Conservation (phyloP, 2,113 vertebrate genomes). For the Tachysurus fulvidraco region DNA sequence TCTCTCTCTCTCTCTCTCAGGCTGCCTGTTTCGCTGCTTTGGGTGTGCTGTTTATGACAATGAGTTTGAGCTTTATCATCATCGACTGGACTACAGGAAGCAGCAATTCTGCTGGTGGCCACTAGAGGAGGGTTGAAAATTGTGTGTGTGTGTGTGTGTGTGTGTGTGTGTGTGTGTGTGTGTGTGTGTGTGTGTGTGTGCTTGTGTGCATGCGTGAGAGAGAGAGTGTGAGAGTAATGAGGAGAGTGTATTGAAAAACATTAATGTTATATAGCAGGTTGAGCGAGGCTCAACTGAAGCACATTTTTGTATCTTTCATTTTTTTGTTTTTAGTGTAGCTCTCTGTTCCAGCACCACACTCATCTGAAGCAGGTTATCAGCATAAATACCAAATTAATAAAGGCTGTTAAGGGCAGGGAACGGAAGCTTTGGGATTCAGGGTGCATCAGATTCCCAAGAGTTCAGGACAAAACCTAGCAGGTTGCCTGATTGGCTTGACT, state of each 20-base stretch:
- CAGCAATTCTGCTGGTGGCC: constrained; percentile 76
- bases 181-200: neutral
- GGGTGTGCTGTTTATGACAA: constrained; percentile 91
- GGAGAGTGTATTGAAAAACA: neutral
- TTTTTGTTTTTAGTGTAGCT: neutral
- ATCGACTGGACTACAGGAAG: constrained; percentile 86
- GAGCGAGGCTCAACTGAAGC: neutral
- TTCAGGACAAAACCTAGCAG: neutral
- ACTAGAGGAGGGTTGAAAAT: constrained; percentile 72
- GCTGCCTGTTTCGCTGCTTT: constrained; percentile 87
- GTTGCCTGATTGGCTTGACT: neutral
- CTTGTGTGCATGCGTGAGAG: neutral
- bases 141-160: constrained; percentile 20
- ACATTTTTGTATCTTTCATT: neutral
- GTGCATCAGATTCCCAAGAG: neutral
- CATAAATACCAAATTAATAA: neutral
- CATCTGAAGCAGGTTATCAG: neutral
- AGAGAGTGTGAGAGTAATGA: neutral
- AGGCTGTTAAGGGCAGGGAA: neutral
- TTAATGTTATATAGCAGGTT: constrained; percentile 10
- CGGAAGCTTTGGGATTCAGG: neutral
- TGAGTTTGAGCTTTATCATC: constrained; percentile 97
- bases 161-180: neutral
- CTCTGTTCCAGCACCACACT: constrained; percentile 4
- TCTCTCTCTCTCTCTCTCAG: constrained; percentile 63